Percentiles rank a stretch among this genome's conserved stretches.
phyloP scores from a whole-genome alignment of 2,113 vertebrate species.

The Neodon shergylaensis region DNA sequence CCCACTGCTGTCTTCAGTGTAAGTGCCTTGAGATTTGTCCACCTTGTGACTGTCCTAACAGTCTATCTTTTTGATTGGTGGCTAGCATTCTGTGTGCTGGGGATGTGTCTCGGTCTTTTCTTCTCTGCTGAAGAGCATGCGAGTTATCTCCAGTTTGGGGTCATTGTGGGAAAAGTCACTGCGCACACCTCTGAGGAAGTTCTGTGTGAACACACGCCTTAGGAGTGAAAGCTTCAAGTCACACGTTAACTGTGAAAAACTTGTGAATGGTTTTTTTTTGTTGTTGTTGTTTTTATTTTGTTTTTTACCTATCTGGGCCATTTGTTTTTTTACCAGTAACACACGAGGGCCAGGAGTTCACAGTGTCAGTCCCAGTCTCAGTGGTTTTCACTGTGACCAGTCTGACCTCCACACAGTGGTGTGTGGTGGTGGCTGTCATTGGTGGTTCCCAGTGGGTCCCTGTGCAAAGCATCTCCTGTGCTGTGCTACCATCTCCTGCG shows the following conservation, averaged over 20 bases:
- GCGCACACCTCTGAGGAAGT: not conserved
- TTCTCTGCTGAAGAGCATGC: not conserved
- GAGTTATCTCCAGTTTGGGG: not conserved
- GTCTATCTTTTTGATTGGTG: not conserved
- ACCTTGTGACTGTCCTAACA: not conserved
- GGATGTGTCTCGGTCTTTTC: not conserved
- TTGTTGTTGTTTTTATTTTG: no score
- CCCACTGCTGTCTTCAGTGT: not conserved
- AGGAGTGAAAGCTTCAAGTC: not conserved
- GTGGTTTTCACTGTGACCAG: not conserved
- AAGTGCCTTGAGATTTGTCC: not conserved
- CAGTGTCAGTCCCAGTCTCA: accelerated
- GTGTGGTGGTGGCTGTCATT: not conserved
- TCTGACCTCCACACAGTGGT: not conserved
- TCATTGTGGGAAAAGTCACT: not conserved
- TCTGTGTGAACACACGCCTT: not conserved
- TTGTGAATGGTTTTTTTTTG: not conserved
- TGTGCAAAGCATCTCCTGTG: not conserved
- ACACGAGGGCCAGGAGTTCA: not conserved
- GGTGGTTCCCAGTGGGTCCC: not conserved
- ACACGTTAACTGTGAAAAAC: not conserved
- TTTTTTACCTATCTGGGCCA: not conserved
- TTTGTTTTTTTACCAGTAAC: not conserved
- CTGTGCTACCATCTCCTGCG: not conserved
- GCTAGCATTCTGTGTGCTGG: not conserved